phyloP scores from a whole-genome alignment of 2,797 vertebrate genomes.

The Hybognathus amarus region DNA sequence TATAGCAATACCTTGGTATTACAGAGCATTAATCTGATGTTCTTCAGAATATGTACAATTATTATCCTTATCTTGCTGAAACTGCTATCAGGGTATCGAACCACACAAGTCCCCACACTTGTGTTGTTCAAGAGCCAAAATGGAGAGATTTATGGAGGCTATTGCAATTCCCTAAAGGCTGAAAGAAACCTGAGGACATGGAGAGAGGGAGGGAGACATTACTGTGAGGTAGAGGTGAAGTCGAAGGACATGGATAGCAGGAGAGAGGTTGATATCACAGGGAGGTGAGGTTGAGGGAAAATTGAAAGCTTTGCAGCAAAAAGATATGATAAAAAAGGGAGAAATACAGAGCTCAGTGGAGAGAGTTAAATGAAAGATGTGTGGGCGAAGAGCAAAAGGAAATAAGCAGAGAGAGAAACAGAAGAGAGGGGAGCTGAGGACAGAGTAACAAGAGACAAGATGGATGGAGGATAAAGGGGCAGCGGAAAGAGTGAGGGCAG shows the following conservation, averaged over 20 bases:
- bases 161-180: conserved; percentile 2
- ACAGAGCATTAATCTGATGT: neutral
- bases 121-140: neutral
- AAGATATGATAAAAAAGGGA: neutral
- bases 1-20: neutral
- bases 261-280: conserved; percentile 2
- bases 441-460: conserved; percentile 18
- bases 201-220: conserved; percentile 6
- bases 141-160: conserved; percentile 7
- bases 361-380: conserved; percentile 15
- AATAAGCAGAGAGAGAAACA: conserved; percentile 1
- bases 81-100: neutral
- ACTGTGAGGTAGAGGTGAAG: conserved; percentile 17
- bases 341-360: neutral
- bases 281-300: conserved; percentile 13
- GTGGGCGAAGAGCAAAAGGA: neutral
- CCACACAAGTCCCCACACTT: neutral
- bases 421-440: conserved; percentile 21
- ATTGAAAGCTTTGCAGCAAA: conserved; percentile 20
- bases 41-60: neutral
- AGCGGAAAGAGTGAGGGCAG: conserved; percentile 22
- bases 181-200: conserved; percentile 31
- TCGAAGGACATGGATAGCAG: conserved; percentile 7
- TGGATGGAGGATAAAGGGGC: conserved; percentile 30
- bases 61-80: neutral